Evolutionary conservation across 2,797 vertebrate genomes (phyloP).

Genomic region (Arctocebus calabarensis): DNA sequence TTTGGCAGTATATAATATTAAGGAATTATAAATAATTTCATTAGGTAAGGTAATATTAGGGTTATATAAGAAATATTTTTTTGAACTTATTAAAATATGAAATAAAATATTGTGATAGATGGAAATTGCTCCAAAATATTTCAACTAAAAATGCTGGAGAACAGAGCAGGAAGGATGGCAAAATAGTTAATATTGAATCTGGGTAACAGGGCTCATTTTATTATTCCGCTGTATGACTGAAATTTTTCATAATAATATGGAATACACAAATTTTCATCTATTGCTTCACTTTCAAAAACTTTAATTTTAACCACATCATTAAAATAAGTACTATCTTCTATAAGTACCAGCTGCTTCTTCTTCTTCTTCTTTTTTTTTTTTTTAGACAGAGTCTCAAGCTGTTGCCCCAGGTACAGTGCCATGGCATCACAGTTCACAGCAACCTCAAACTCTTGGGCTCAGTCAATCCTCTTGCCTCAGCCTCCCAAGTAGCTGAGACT

Average conservation of each 20-base stretch:
- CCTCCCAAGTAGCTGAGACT: too few species aligned
- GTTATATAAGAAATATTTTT: slow-evolving; percentile 38
- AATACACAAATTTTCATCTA: slow-evolving; percentile 32
- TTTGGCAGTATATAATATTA: background rate
- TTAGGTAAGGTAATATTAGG: background rate
- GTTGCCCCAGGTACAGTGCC: too few species aligned
- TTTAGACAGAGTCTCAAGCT: too few species aligned
- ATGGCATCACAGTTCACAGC: too few species aligned
- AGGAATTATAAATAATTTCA: slow-evolving; percentile 23
- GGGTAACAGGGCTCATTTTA: background rate
- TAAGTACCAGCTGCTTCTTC: background rate
- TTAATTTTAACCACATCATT: slow-evolving; percentile 5
- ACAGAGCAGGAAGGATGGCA: background rate
- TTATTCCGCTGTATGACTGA: background rate
- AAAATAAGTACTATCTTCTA: background rate
- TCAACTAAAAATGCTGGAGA: background rate
- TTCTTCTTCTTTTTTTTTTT: background rate
- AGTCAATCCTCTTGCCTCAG: too few species aligned
- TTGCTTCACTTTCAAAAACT: slow-evolving; percentile 1
- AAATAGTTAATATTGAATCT: background rate
- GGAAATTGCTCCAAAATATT: slow-evolving; percentile 43
- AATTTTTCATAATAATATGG: background rate
- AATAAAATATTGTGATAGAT: background rate
- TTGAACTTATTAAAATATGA: slow-evolving; percentile 44
- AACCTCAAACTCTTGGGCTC: too few species aligned